Evolutionary conservation across 2,113 vertebrate species (phyloP), one percentile per base, ranked within the genome.

Genomic region (Columba livia): DNA sequence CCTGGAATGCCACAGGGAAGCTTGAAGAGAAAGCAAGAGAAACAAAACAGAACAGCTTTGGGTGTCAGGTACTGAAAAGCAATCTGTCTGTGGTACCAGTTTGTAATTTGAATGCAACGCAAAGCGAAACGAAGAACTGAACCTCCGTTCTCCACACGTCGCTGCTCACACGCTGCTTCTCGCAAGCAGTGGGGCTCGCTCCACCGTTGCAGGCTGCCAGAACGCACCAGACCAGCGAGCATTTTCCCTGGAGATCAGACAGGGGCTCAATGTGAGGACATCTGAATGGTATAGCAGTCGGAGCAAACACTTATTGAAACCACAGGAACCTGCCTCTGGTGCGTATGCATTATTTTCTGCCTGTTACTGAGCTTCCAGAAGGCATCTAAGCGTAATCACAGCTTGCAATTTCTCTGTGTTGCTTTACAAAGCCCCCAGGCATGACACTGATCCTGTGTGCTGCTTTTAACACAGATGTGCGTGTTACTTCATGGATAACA

Each of bases 131-230:
- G 44, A 79, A 82, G 74, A 91, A 67, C 10, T 25, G 53, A 67
- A 79, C 13, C 24, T 64, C 15, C 1, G 0, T 58, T 65, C 53
- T 48, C 11, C 15, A 12, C 15, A n/a, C 1, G 1, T 1, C 48
- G 4, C 21, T 36, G 64, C 57, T 74, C 69, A 42, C 18, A 42
- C 1, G 4, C 7, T n/a, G 20, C 32, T 56, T 81, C 57, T 54
- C 10, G 2, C 1, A 1, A 47, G 26, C 47, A 81, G 77, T 25
- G 13, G 0, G 0, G 31, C 0, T 0, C 8, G 23, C 24, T 80
- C 38, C 38, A 70, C 61, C 2, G 2, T 20, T 70, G 51, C 21
- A 4, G 8, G 19, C 62, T 78, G 56, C 66, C 81, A 81, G 72
- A 85, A 87, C 31, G 24, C n/a, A 40, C 20, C n/a, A 32, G 14